Evolutionary conservation across 2,113 vertebrate genomes (phyloP).

Genomic region (Pavo muticus): DNA sequence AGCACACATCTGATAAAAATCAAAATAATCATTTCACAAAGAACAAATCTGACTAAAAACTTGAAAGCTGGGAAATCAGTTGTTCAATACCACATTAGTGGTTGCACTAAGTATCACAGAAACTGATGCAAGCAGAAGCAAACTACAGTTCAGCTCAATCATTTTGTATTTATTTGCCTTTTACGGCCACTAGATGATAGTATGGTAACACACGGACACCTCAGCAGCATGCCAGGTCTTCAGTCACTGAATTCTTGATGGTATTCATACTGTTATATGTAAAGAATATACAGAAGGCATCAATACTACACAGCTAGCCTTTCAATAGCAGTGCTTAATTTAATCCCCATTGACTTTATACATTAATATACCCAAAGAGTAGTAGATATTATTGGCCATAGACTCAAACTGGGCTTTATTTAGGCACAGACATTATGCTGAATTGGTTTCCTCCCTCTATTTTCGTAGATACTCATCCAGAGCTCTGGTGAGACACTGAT

Average conservation of each 20-base stretch:
- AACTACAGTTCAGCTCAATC: background rate
- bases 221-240: background rate
- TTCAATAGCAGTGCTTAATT: constrained; percentile 22
- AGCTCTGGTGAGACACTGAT: background rate
- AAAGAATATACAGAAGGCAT: background rate
- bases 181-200: constrained; percentile 58
- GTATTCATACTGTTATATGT: background rate
- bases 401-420: background rate
- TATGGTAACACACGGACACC: background rate
- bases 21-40: background rate
- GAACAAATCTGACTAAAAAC: background rate
- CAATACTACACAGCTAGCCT: constrained; percentile 19
- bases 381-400: background rate
- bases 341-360: constrained; percentile 3
- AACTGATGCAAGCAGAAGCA: background rate
- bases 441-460: background rate
- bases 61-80: background rate
- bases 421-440: background rate
- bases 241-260: background rate
- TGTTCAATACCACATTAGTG: background rate
- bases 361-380: background rate
- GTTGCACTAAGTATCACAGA: background rate
- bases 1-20: background rate
- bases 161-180: background rate
- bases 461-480: constrained; percentile 1